Evolutionary conservation across 2,797 vertebrate genomes (phyloP).

Genomic region (Pseudochirops corinnae): DNA sequence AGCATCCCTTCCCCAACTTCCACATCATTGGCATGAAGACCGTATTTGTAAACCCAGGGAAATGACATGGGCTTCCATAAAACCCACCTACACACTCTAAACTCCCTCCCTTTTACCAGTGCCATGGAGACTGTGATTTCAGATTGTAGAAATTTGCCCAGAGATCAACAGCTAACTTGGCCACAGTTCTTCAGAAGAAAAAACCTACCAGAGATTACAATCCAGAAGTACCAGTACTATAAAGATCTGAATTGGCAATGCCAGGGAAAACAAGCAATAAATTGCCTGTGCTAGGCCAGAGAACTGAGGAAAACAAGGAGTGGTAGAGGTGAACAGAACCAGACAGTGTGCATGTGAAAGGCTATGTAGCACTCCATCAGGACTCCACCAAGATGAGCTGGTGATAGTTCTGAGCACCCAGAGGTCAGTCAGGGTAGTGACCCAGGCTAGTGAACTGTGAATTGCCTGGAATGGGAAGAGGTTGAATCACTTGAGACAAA

Average conservation of each 20-base stretch:
- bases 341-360: not conserved
- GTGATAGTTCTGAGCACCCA: not conserved
- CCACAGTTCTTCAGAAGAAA: not conserved
- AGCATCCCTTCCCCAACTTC: not conserved
- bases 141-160: not conserved
- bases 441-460: not conserved
- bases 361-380: not conserved
- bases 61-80: not conserved
- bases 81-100: not conserved
- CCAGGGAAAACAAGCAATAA: not conserved
- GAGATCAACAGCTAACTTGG: not conserved
- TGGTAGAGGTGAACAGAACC: not conserved
- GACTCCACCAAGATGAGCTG: not conserved
- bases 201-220: not conserved
- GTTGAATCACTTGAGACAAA: not conserved
- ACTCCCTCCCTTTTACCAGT: not conserved
- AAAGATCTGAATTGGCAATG: not conserved
- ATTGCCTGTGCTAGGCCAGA: not conserved
- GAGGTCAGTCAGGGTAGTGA: not conserved
- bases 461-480: not conserved
- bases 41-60: not conserved
- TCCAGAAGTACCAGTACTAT: not conserved
- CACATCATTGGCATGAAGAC: not conserved
- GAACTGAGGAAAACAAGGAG: not conserved
- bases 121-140: not conserved